Base-by-base conservation (phyloP, 2,113 vertebrate genomes). In the Vulpes ferrilata region DNA sequence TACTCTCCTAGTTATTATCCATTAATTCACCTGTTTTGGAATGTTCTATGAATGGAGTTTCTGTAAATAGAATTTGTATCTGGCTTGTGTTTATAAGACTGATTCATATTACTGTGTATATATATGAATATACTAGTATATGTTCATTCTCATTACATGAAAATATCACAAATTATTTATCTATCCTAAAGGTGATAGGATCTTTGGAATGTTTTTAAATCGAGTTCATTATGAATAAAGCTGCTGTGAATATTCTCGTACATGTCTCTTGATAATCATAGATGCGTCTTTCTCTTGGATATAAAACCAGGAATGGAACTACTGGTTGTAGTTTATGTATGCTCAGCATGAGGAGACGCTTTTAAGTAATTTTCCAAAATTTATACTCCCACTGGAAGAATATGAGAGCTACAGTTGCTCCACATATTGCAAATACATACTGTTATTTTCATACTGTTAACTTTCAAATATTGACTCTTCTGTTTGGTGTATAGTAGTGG, bases 111-210 rank as follows among this genome's bases (percentile, higher is more conserved):
- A 27, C 59, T 90, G 83, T 69, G 67, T 69, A 69, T 20, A 69
- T 69, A 17, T 69, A 35, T 35, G 32, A 79, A 20, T 74, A 1
- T 60, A 55, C 69, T 11, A 67, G 6, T 65, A 76, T 38, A 57
- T 59, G 19, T 76, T 57, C 35, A 64, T 90, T 82, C 25, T 92
- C 15, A 35, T 78, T 71, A 51, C n/a, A 82, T 62, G 65, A 80
- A 93, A 93, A 78, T 92, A 90, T 48, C 67, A 82, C 79, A 91
- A n/a, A 64, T 88, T 71, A 32, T 90, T 67, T 64, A 43, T 79
- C 11, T 20, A 64, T 62, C 64, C 27, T 74, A 90, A 81, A 90
- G 60, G 19, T 71, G 43, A 64, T n/a, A 43, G 0, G 12, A 53
- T 0, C 3, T 96, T 64, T 62, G 7, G 22, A 1, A 53, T 78